Conservation (phyloP, 1,140 invertebrate genomes). For the Ganaspis sp. region DNA sequence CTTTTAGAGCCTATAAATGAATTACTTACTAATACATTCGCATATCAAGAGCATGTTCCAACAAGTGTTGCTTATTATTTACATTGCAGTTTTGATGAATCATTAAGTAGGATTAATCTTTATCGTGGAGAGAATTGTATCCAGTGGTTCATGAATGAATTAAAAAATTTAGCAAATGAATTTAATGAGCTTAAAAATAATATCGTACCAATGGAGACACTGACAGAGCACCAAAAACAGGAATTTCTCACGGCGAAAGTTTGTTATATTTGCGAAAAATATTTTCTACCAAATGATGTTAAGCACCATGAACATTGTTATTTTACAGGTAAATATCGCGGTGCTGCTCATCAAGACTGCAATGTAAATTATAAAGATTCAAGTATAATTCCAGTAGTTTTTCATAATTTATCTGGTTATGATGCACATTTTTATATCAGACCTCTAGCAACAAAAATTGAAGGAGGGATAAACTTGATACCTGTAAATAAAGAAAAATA, state of each 20-base stretch:
- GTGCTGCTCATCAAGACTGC: slow-evolving; percentile 62
- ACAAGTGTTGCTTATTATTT: slow-evolving; percentile 57
- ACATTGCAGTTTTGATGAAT: slow-evolving; percentile 63
- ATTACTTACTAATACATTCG: slow-evolving; percentile 9
- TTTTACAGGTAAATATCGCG: slow-evolving; percentile 63
- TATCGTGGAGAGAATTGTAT: slow-evolving; percentile 58
- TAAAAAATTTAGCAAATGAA: slow-evolving; percentile 49
- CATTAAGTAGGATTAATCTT: slow-evolving; percentile 52
- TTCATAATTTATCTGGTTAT: slow-evolving; percentile 66
- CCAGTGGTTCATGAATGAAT: slow-evolving; percentile 55
- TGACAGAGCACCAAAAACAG: neutral
- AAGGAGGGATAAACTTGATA: slow-evolving; percentile 38
- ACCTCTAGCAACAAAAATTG: slow-evolving; percentile 30
- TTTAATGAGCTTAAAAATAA: slow-evolving; percentile 33
- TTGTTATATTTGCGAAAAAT: slow-evolving; percentile 39
- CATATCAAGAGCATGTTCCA: slow-evolving; percentile 43
- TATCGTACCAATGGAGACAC: slow-evolving; percentile 17
- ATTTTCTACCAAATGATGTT: slow-evolving; percentile 32
- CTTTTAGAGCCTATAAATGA: slow-evolving; percentile 3
- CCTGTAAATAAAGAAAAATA: slow-evolving; percentile 53
- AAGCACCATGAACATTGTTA: slow-evolving; percentile 62
- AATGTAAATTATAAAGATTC: slow-evolving; percentile 64
- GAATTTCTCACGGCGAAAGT: neutral
- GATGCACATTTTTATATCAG: slow-evolving; percentile 55
- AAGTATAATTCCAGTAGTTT: slow-evolving; percentile 57